Evolutionary conservation across 2,113 vertebrate genomes (phyloP).

Genomic region (Bos taurus): DNA sequence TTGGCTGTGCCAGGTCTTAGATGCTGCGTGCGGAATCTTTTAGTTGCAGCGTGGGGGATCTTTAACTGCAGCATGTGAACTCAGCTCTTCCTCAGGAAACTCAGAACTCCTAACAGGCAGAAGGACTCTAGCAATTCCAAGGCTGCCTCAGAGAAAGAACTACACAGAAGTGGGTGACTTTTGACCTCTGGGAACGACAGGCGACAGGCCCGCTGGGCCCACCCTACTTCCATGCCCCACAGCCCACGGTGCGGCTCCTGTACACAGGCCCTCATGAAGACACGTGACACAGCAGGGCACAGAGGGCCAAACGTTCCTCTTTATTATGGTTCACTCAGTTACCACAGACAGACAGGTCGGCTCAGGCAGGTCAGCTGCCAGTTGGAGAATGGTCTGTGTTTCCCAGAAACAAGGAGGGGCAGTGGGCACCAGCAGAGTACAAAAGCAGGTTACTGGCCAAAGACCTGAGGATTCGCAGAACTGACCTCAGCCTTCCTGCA

Average conservation of each 20-base stretch:
- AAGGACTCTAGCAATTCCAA: neutral
- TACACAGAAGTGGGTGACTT: neutral
- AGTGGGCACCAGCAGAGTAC: conserved; percentile 28
- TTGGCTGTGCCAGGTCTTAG: neutral
- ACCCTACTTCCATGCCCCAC: neutral
- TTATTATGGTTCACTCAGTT: conserved; percentile 64
- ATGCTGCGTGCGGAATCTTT: neutral
- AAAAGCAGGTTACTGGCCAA: conserved; percentile 25
- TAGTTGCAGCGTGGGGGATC: neutral
- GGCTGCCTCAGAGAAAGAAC: neutral
- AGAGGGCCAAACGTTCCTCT: conserved; percentile 55
- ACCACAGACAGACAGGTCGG: conserved; percentile 41
- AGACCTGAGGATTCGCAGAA: conserved; percentile 21
- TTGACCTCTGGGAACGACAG: neutral
- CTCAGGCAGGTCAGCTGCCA: conserved; percentile 63
- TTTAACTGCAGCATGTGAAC: neutral
- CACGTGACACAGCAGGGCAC: neutral
- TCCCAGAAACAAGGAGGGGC: conserved; percentile 37
- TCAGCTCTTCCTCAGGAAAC: neutral
- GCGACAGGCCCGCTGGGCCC: neutral
- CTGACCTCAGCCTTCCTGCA: neutral
- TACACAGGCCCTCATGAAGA: neutral
- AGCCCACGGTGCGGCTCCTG: neutral
- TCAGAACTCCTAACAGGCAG: neutral
- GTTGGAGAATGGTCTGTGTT: conserved; percentile 25